These are phyloP conservation scores for Phalacrocorax brasilianus DNA, from an alignment of 2,113 vertebrate species.

Conservation along the genomic window DNA sequence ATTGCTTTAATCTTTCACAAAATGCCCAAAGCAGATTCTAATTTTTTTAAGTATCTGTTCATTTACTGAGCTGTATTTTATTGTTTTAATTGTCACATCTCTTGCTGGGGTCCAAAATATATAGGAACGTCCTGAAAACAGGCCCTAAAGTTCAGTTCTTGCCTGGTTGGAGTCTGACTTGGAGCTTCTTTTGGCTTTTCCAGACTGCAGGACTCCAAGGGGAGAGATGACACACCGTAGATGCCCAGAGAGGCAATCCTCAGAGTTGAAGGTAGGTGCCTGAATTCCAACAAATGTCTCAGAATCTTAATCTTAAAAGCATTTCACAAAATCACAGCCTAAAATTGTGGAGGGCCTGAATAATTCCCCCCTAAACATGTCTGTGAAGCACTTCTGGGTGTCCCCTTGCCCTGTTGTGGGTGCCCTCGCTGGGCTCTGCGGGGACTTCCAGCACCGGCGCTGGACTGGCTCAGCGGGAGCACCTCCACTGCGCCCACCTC, in stretches of 20 bases:
- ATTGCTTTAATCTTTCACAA: not conserved
- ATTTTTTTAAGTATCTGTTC: not conserved
- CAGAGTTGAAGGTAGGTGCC: not conserved
- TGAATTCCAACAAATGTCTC: not conserved
- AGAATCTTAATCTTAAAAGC: not conserved
- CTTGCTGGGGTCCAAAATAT: not conserved
- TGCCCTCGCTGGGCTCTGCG: not conserved
- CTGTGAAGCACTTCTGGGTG: not conserved
- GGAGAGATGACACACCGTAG: not conserved
- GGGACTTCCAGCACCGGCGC: not conserved
- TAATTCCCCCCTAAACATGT: not conserved
- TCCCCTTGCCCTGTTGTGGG: not conserved
- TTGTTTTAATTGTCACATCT: not conserved
- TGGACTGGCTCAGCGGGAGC: fast-evolving
- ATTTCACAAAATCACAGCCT: not conserved
- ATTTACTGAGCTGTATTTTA: not conserved
- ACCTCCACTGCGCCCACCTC: not conserved
- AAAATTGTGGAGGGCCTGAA: not conserved
- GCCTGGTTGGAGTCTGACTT: not conserved
- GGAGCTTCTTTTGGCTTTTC: not conserved
- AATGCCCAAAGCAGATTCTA: not conserved
- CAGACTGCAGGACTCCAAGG: not conserved
- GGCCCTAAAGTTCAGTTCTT: not conserved
- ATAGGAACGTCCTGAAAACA: not conserved
- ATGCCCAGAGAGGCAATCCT: not conserved